These are phyloP conservation scores for Cossypha heuglini DNA, from an alignment of 2,797 vertebrate species.

Conservation along the genomic window DNA sequence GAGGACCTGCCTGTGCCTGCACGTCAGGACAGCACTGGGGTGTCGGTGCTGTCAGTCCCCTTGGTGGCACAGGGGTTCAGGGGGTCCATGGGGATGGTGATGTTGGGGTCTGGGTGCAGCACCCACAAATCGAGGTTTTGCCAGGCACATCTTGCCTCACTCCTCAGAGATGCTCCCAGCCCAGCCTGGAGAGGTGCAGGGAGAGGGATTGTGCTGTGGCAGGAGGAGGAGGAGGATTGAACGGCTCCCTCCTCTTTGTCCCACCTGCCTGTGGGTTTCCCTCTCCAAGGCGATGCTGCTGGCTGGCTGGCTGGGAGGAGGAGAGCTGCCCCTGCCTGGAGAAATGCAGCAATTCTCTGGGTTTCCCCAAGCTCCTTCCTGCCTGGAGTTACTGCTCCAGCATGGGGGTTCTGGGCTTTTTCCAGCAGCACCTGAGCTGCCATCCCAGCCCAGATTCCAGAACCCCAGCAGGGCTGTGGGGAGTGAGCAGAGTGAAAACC, in stretches of 20 bases:
- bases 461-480: background rate
- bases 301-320: background rate
- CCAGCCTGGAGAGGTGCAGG: background rate
- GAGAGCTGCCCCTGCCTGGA: background rate
- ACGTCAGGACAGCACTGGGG: accelerated
- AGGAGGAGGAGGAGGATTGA: background rate
- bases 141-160: accelerated
- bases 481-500: background rate
- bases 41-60: background rate
- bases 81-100: background rate
- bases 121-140: accelerated
- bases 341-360: background rate
- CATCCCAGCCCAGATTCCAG: background rate
- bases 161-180: background rate
- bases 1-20: background rate
- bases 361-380: background rate
- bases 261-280: background rate
- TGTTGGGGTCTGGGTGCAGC: background rate
- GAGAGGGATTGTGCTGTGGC: background rate
- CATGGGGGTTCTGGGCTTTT: background rate
- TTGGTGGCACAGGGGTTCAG: accelerated
- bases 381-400: background rate
- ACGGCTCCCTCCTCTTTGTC: accelerated
- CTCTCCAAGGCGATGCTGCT: background rate
- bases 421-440: background rate